Conservation (phyloP, 2,888 invertebrate genomes). For the Bellardia pandia region DNA sequence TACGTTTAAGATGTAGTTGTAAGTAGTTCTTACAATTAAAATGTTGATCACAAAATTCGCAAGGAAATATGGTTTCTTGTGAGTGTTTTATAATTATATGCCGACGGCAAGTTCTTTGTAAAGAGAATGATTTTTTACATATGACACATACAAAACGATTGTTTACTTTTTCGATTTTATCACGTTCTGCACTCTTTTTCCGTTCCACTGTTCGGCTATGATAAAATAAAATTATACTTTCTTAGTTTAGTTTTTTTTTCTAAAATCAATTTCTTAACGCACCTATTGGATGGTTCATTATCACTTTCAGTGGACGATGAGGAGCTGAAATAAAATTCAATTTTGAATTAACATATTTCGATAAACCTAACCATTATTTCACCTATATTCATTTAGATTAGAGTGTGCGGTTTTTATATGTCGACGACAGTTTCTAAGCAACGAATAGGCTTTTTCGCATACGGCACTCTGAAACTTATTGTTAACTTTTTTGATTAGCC, state of each 20-base stretch:
- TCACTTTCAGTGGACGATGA: slow-evolving; percentile 26
- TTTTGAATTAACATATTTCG: too few species aligned
- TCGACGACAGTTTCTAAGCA: too few species aligned
- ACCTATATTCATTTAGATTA: too few species aligned
- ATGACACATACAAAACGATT: slow-evolving; percentile 78
- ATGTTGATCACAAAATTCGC: slow-evolving; percentile 76
- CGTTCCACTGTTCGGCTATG: slow-evolving; percentile 59
- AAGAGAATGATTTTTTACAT: slow-evolving; percentile 80
- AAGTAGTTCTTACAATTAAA: slow-evolving; percentile 79
- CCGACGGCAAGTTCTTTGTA: slow-evolving; percentile 80
- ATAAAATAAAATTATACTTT: background rate
- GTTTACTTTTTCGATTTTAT: slow-evolving; percentile 67
- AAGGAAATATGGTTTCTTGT: slow-evolving; percentile 74
- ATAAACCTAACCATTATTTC: too few species aligned
- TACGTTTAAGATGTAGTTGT: slow-evolving; percentile 75
- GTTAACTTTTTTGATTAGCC: too few species aligned
- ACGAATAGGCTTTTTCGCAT: too few species aligned
- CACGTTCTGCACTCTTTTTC: slow-evolving; percentile 76
- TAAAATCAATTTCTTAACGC: background rate
- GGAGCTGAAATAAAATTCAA: background rate
- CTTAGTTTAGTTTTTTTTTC: background rate
- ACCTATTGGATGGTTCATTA: background rate
- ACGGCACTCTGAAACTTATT: too few species aligned
- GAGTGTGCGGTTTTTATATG: too few species aligned
- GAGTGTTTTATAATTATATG: slow-evolving; percentile 78